These are phyloP conservation scores for Xestia xanthographa DNA, from an alignment of 2,888 invertebrate genomes.

Conservation along the genomic window DNA sequence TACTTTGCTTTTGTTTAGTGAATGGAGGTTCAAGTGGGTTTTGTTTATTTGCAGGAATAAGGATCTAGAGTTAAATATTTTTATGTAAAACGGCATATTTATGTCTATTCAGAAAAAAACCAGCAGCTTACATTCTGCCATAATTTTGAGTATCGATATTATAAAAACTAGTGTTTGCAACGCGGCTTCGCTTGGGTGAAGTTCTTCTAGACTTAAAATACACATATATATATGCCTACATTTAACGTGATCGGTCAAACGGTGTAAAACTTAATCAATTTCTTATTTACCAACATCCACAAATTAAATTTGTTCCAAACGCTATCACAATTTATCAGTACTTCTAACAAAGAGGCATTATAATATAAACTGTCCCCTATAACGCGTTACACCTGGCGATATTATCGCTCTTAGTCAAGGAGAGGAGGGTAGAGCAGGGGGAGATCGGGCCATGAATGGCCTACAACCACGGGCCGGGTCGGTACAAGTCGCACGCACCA, in stretches of 20 bases:
- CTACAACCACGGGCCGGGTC: conserved; percentile 36
- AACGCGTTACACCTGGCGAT: conserved; percentile 31
- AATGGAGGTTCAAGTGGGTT: conserved; percentile 4
- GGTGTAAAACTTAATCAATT: background rate
- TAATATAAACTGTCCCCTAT: conserved; percentile 24
- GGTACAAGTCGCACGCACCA: conserved; percentile 44
- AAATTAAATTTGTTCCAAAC: background rate
- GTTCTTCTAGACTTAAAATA: background rate
- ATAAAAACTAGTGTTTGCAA: background rate
- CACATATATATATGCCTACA: background rate
- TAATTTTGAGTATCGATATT: background rate
- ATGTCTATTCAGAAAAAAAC: background rate
- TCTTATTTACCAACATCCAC: background rate
- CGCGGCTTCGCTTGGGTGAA: background rate
- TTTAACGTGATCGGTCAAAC: background rate
- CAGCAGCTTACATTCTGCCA: background rate
- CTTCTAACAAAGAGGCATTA: background rate
- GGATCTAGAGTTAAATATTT: background rate
- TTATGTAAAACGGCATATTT: background rate
- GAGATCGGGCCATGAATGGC: conserved; percentile 55
- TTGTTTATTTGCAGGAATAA: background rate
- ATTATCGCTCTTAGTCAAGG: conserved; percentile 25
- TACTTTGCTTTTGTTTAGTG: conserved; percentile 22
- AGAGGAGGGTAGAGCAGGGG: background rate
- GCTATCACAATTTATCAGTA: background rate